Percentiles rank a stretch among this genome's conserved stretches.
phyloP scores from a whole-genome alignment of 2,888 invertebrate genomes.

The Dryobotodes eremita region DNA sequence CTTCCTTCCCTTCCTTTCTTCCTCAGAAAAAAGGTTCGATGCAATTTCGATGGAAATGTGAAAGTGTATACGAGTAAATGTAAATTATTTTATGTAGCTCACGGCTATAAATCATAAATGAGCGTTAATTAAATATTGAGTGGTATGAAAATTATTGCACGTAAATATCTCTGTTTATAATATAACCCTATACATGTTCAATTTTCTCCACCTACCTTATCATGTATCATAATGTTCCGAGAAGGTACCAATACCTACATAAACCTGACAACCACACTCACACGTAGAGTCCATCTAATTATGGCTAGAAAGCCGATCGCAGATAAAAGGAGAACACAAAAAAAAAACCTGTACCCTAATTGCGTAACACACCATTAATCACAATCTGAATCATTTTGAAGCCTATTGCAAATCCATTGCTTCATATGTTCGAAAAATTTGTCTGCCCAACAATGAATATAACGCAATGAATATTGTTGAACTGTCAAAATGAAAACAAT shows the following conservation, averaged over 20 bases:
- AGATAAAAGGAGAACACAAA: background rate
- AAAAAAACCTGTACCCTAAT: background rate
- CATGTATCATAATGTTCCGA: background rate
- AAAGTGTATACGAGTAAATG: constrained; percentile 51
- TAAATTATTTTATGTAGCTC: constrained; percentile 29
- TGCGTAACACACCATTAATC: too few relatives aligned
- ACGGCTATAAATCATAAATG: constrained; percentile 40
- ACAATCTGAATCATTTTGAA: too few relatives aligned
- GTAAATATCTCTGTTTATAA: background rate
- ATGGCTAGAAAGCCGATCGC: background rate
- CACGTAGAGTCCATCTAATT: background rate
- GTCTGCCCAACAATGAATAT: too few relatives aligned
- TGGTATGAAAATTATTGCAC: constrained; percentile 10
- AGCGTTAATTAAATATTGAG: constrained; percentile 28
- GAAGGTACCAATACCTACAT: background rate
- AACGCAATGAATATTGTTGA: too few relatives aligned
- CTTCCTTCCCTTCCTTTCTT: constrained; percentile 66
- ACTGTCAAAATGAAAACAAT: too few relatives aligned
- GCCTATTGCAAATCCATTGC: too few relatives aligned
- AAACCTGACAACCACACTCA: background rate
- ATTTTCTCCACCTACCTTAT: background rate
- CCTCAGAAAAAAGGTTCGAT: constrained; percentile 38
- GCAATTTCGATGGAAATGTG: constrained; percentile 35
- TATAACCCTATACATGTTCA: background rate
- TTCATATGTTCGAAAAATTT: too few relatives aligned